phyloP scores from a whole-genome alignment of 2,888 invertebrate genomes.

The Volucella inanis region DNA sequence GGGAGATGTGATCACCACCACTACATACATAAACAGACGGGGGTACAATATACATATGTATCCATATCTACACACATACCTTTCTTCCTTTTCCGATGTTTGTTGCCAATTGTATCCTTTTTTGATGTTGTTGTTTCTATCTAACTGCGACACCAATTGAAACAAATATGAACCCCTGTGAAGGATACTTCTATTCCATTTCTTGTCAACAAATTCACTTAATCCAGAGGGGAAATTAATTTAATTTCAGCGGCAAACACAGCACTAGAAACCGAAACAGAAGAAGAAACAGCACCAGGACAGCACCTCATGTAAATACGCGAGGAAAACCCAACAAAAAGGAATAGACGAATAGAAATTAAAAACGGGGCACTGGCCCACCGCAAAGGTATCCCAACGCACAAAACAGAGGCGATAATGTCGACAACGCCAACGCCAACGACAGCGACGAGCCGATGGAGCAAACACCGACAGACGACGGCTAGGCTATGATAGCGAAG shows the following conservation, averaged over 20 bases:
- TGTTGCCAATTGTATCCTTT: not conserved
- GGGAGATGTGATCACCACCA: slow-evolving; percentile 41
- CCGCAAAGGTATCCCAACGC: slow-evolving; percentile 66
- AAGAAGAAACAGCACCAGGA: not conserved
- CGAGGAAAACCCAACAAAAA: slow-evolving; percentile 36
- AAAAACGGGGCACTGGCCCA: slow-evolving; percentile 62
- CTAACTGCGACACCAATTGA: slow-evolving; percentile 7
- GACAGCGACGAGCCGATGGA: slow-evolving; percentile 8
- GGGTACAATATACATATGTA: not conserved
- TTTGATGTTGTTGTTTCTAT: slow-evolving; percentile 54
- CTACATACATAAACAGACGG: slow-evolving; percentile 11
- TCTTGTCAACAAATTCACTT: slow-evolving; percentile 51
- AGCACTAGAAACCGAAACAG: slow-evolving; percentile 22
- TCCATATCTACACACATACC: slow-evolving; percentile 32
- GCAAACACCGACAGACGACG: slow-evolving; percentile 59
- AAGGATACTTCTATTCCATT: slow-evolving; percentile 2
- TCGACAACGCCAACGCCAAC: not conserved
- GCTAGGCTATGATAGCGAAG: slow-evolving; percentile 6
- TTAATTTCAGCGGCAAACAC: slow-evolving; percentile 47
- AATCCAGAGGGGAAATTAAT: slow-evolving; percentile 50
- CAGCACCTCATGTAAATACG: slow-evolving; percentile 55
- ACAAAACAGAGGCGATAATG: slow-evolving; percentile 36
- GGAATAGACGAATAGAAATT: not conserved
- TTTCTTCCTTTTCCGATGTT: slow-evolving; percentile 4
- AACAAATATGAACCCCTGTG: slow-evolving; percentile 32